Conservation (phyloP, 1,140 invertebrate species). For the Probaryconus sp. region DNA sequence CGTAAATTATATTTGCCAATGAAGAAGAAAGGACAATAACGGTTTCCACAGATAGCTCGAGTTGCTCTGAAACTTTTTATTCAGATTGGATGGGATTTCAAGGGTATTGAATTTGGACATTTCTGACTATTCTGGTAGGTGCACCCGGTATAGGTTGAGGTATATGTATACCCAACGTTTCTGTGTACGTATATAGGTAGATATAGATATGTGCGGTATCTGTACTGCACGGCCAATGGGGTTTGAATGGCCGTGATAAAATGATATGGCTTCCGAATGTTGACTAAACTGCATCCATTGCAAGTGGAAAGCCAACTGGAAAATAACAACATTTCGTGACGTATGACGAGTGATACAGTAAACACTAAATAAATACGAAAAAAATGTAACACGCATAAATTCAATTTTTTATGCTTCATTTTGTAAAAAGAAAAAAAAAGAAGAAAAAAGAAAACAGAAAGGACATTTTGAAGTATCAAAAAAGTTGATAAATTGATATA, state of each 20-base stretch:
- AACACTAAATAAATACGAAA: conserved; percentile 53
- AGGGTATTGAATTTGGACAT: conserved; percentile 43
- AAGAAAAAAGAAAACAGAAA: no score
- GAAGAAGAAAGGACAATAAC: conserved; percentile 40
- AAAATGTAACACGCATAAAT: conserved; percentile 37
- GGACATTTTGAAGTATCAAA: no score
- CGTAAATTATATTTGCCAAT: conserved; percentile 15
- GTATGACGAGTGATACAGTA: conserved; percentile 62
- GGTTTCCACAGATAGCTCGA: conserved; percentile 27
- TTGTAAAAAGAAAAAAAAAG: no score
- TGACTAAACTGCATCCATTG: conserved; percentile 78
- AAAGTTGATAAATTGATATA: no score
- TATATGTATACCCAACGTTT: conserved; percentile 59
- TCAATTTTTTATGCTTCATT: no score
- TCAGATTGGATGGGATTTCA: conserved; percentile 36
- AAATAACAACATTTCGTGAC: conserved; percentile 74
- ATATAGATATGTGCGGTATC: conserved; percentile 77
- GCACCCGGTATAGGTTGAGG: conserved; percentile 68
- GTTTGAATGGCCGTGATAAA: conserved; percentile 78
- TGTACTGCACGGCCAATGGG: conserved; percentile 77
- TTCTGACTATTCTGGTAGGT: conserved; percentile 34
- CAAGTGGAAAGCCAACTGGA: conserved; percentile 78
- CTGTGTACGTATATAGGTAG: conserved; percentile 39
- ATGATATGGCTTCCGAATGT: conserved; percentile 78
- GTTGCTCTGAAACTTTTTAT: conserved; percentile 26